Base-by-base conservation (phyloP, 2,888 invertebrate species). In the Acronicta aceris region DNA sequence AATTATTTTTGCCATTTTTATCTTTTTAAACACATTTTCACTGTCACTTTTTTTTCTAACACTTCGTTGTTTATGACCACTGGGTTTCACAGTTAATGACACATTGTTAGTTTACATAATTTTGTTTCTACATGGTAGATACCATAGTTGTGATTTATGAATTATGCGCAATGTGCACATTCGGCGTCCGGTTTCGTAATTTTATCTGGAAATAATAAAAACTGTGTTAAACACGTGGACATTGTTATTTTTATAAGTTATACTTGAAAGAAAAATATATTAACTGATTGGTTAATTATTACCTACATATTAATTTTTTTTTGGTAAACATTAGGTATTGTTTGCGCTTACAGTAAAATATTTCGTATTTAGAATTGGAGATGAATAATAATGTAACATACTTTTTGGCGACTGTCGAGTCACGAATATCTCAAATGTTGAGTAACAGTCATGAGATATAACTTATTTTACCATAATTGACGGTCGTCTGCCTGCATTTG, bases 11-110 rank as follows among this genome's bases (percentile, higher is more conserved):
- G 61, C 59, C 52, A 79, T 72, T 54, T 64, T 80, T 84, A 86
- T 84, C 81, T 79, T 65, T 81, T 79, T 65, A 77, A 82, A 82
- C 81, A 82, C 86, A 86, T 85, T 60, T 66, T 72, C 62, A 65
- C 72, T 57, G 53, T 36, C 59, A 49, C 55, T 42, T 8, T 43
- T 48, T 49, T 25, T 49, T 59, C 59, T 55, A 46, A 36, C 12
- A 5, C 3, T 38, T 0, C 49, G 40, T 42, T 50, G 33, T 59
- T 55, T 52, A 65, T 10, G 38, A 27, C 17, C 59, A 52, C 54
- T 49, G 43, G 25, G 54, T 36, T 57, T 12, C 45, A 60, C 60
- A 54, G n/a, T 45, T 54, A 25, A 53, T 72, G 53, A 47, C 61
- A 54, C 67, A 66, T 72, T 72, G 61, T 67, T 51, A 17, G 48